Percentiles rank a stretch among this genome's conserved stretches.
phyloP scores from a whole-genome alignment of 2,797 vertebrate species.

The Ctenopoma multispine region DNA sequence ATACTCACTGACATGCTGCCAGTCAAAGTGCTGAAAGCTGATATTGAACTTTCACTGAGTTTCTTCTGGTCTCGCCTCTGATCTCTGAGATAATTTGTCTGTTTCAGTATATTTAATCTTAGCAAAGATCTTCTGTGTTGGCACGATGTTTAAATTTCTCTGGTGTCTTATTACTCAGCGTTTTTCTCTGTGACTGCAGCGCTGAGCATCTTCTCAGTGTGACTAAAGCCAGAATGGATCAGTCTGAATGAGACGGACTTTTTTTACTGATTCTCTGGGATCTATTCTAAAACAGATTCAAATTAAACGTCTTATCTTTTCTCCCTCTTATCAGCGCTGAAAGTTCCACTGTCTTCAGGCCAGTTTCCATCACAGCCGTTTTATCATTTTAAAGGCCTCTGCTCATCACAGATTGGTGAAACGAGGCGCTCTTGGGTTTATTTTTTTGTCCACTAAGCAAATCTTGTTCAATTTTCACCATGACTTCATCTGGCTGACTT shows the following conservation, averaged over 20 bases:
- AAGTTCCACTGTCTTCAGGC: slow-evolving; percentile 47
- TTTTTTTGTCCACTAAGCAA: slow-evolving; percentile 50
- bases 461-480: slow-evolving; percentile 1
- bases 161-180: no score
- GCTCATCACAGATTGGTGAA: slow-evolving; percentile 36
- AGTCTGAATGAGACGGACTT: slow-evolving; percentile 16
- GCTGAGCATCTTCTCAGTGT: neutral
- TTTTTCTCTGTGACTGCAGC: neutral
- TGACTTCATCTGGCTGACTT: slow-evolving; percentile 47
- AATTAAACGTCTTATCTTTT: slow-evolving; percentile 51
- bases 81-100: no score
- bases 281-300: slow-evolving; percentile 12
- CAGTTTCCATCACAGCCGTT: slow-evolving; percentile 30
- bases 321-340: slow-evolving; percentile 29
- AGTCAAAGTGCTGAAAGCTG: no score
- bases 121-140: no score
- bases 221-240: slow-evolving; percentile 16
- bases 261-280: slow-evolving; percentile 14
- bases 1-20: no score
- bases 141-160: no score
- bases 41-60: no score
- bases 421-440: neutral
- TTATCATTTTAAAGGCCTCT: slow-evolving; percentile 34
- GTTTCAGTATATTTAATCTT: no score
- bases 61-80: no score